These are phyloP conservation scores for Idaea biselata DNA, from an alignment of 2,888 invertebrate genomes.

Conservation along the genomic window DNA sequence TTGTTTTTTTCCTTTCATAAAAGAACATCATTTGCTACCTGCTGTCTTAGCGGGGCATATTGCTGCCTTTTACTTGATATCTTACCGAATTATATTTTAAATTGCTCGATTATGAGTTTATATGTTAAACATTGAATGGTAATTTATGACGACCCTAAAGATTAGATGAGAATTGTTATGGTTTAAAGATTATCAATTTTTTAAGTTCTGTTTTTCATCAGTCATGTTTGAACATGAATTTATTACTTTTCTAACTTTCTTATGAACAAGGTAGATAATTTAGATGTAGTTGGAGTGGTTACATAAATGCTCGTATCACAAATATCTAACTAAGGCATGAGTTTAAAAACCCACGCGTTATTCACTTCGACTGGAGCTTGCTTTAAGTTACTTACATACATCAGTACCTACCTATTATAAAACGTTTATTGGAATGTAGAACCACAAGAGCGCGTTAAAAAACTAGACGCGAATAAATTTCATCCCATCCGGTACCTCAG, in stretches of 20 bases:
- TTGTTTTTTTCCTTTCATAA: conserved; percentile 56
- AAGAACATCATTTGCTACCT: conserved; percentile 60
- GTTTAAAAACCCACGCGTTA: conserved; percentile 19
- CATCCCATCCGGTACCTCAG: conserved; percentile 78
- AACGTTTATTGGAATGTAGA: conserved; percentile 68
- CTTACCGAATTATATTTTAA: neutral
- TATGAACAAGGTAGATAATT: neutral
- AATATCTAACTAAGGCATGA: neutral
- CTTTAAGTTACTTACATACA: conserved; percentile 4
- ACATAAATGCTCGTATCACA: conserved; percentile 4
- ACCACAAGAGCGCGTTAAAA: conserved; percentile 61
- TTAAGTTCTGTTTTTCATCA: too few species aligned
- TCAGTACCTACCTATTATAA: conserved; percentile 42
- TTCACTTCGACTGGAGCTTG: conserved; percentile 18
- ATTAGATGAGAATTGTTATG: neutral
- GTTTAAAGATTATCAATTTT: neutral
- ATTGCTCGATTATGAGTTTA: neutral
- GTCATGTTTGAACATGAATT: too few species aligned
- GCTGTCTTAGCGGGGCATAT: conserved; percentile 58
- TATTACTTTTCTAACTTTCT: too few species aligned
- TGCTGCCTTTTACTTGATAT: conserved; percentile 38
- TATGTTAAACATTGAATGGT: neutral
- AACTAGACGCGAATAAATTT: conserved; percentile 77
- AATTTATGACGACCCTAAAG: neutral
- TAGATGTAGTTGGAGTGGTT: neutral